Evolutionary conservation across 2,888 invertebrate species (phyloP).

Genomic region (Meteorus colon): DNA sequence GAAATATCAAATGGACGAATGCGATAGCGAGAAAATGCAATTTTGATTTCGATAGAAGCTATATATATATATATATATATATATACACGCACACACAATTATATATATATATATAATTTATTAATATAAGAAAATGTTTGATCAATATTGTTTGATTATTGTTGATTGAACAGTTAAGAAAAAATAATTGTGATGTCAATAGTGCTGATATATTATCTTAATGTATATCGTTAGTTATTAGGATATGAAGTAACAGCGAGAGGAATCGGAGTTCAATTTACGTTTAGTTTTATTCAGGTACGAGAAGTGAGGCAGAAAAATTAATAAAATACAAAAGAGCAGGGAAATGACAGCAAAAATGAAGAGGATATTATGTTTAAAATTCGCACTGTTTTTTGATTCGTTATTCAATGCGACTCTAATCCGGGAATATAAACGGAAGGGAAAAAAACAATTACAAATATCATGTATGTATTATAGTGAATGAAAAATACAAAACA

Average conservation of each 20-base stretch:
- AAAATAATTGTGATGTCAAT: constrained; percentile 52
- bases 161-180: background rate
- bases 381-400: constrained; percentile 10
- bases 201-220: constrained; percentile 44
- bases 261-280: background rate
- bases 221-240: constrained; percentile 45
- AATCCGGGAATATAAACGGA: constrained; percentile 20
- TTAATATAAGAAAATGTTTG: constrained; percentile 8
- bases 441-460: constrained; percentile 22
- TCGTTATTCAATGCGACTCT: background rate
- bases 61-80: background rate
- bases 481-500: constrained; percentile 11
- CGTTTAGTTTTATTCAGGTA: background rate
- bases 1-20: constrained; percentile 4
- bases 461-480: constrained; percentile 2
- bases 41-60: background rate
- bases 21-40: constrained; percentile 4
- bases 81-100: background rate
- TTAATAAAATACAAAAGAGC: background rate
- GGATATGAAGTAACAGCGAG: constrained; percentile 16
- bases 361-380: background rate
- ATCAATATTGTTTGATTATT: background rate
- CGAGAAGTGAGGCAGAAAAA: background rate
- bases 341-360: background rate
- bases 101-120: constrained; percentile 28